Conservation (phyloP, 2,797 vertebrate species). For the Poliocrania exsul region DNA sequence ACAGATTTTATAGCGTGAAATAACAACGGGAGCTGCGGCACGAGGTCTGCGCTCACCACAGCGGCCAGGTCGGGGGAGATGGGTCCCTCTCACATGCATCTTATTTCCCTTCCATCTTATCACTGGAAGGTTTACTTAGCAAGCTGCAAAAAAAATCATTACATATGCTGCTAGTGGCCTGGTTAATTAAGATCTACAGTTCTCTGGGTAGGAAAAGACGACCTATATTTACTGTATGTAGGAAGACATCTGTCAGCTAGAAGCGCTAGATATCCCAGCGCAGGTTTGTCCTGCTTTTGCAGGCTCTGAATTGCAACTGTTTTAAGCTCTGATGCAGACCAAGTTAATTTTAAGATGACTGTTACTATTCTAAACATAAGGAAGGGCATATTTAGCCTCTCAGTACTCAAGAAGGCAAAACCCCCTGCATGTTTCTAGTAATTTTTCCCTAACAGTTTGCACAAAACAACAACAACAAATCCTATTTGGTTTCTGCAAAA, state of each 20-base stretch:
- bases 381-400: conserved; percentile 74
- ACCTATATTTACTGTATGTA: conserved; percentile 69
- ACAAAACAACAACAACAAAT: conserved; percentile 63
- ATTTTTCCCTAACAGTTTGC: conserved; percentile 68
- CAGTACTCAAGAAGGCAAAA: conserved; percentile 61
- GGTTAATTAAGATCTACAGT: conserved; percentile 71
- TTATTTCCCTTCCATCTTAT: not conserved
- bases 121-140: conserved; percentile 37
- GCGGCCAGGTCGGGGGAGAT: not conserved
- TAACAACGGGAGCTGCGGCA: not conserved
- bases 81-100: not conserved
- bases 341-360: conserved; percentile 68
- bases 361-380: conserved; percentile 72
- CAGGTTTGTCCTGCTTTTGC: conserved; percentile 65
- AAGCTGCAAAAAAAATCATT: conserved; percentile 49
- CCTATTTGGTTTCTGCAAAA: conserved; percentile 53
- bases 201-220: conserved; percentile 59
- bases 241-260: conserved; percentile 66
- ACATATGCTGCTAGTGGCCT: conserved; percentile 65
- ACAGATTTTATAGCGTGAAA: not conserved
- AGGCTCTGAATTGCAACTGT: conserved; percentile 51
- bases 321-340: conserved; percentile 60
- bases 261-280: conserved; percentile 17
- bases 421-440: conserved; percentile 66
- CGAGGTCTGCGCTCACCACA: fast-evolving